A percentile compares a stretch with the other conserved stretches of the same genome.
Evolutionary conservation across 1,140 invertebrate species (phyloP).

Genomic region (Pseudomyrmex sp.): DNA sequence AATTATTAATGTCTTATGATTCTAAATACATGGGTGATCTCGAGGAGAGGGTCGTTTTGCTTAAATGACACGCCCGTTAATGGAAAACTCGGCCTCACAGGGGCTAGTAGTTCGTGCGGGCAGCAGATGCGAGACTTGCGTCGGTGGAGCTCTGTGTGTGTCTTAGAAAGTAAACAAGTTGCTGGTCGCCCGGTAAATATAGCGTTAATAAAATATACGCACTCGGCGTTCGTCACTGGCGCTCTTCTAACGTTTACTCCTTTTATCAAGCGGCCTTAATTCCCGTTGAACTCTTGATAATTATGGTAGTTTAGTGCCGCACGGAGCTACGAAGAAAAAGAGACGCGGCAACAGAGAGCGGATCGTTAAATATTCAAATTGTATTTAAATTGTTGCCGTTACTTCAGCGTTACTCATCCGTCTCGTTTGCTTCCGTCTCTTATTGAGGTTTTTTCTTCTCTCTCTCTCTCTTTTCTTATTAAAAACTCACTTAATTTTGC

Average conservation of each 20-base stretch:
- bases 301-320: conserved; percentile 74
- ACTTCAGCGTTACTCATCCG: conserved; percentile 70
- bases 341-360: conserved; percentile 29
- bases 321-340: conserved; percentile 56
- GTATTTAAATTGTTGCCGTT: conserved; percentile 79
- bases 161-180: conserved; percentile 76
- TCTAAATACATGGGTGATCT: not conserved
- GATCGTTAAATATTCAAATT: conserved; percentile 78
- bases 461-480: conserved; percentile 17
- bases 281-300: conserved; percentile 73
- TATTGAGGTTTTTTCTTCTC: conserved; percentile 19
- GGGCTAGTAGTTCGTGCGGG: conserved; percentile 45
- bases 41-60: conserved; percentile 21
- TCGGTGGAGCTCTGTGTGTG: conserved; percentile 62
- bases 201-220: conserved; percentile 80
- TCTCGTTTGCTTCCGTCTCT: conserved; percentile 58
- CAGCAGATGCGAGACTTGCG: conserved; percentile 48
- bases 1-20: conserved; percentile 35
- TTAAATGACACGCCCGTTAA: conserved; percentile 76
- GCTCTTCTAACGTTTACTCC: conserved; percentile 50
- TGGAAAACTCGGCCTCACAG: conserved; percentile 73
- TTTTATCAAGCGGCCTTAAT: conserved; percentile 73
- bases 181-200: conserved; percentile 75
- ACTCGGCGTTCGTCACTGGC: conserved; percentile 53
- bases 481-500: not conserved